Conservation (phyloP, 2,888 invertebrate genomes). For the Linyphia triangularis region DNA sequence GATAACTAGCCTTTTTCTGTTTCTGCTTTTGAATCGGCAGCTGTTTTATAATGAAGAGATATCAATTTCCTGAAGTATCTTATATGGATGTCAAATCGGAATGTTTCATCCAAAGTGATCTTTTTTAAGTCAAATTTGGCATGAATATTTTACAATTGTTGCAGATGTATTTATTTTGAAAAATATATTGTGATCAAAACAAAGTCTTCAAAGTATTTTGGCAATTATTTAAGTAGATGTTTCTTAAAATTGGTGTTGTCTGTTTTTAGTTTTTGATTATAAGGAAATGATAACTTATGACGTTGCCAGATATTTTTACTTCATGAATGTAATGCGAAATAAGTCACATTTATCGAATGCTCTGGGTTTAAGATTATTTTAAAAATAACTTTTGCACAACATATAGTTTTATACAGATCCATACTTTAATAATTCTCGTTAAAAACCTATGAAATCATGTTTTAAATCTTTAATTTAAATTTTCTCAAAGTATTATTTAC, state of each 20-base stretch:
- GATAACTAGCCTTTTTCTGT: no score
- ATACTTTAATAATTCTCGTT: no score
- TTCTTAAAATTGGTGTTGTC: neutral
- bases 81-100: neutral
- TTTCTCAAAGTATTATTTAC: no score
- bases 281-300: neutral
- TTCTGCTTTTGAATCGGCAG: neutral
- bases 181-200: neutral
- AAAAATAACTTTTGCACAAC: no score
- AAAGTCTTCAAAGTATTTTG: neutral
- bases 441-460: no score
- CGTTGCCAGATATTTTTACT: conserved; percentile 23
- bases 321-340: no score
- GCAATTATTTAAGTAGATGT: neutral
- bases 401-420: no score
- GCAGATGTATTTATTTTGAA: neutral
- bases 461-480: no score
- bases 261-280: conserved; percentile 32
- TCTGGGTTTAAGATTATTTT: no score
- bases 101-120: neutral
- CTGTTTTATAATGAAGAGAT: neutral
- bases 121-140: no score
- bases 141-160: neutral
- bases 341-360: no score
- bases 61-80: neutral